Evolutionary conservation across 92 coral and sea anemone species (phyloP), one percentile per base, ranked within the genome.

Genomic region (Heteractis magnifica): DNA sequence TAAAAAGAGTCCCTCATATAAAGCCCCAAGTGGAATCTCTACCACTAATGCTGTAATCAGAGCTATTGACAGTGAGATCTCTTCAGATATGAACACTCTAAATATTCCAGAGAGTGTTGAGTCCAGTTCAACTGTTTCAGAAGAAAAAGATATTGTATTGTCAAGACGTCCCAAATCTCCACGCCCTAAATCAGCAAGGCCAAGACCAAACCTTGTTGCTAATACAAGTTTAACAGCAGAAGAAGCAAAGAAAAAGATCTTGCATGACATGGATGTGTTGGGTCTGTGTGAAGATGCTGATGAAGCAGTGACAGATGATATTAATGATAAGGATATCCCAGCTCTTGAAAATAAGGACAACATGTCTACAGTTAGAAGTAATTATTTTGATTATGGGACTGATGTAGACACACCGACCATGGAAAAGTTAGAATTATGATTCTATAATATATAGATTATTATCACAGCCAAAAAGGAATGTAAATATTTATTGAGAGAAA

Each of bases 371-470:
- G 95, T 93, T 48, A 90, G 98, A 64, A 92, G 87, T 23, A 90
- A 93, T 85, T 93, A 92, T 62, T 93, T 93, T 89, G 98, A 93
- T 79, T 93, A 93, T 93, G 98, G 98, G 49, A 92, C 92, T 68
- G 98, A 93, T 50, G 88, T 87, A 41, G 95, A 93, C 10, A 72
- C 65, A 49, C 82, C 87, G 4, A 72, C 86, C 6, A 74, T 82
- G 79, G 59, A 74, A 50, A 19, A 18, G 73, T 7, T 68, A 68
- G 49, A 68, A 20, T 68, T 64, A 64, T n/a, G 3, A n/a, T 12
- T 12, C 64, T 18, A 9, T 6, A 18, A 62, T 62, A n/a, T 18
- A 62, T 62, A 5, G 7, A 5, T 59, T 59, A 59, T 13, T 13
- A n/a, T 59, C 18, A 59, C 5, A 58, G 16, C 23, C n/a, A 18